Evolutionary conservation across 2,113 vertebrate genomes (phyloP).

Genomic region (Pseudolaguvia tuberculata): DNA sequence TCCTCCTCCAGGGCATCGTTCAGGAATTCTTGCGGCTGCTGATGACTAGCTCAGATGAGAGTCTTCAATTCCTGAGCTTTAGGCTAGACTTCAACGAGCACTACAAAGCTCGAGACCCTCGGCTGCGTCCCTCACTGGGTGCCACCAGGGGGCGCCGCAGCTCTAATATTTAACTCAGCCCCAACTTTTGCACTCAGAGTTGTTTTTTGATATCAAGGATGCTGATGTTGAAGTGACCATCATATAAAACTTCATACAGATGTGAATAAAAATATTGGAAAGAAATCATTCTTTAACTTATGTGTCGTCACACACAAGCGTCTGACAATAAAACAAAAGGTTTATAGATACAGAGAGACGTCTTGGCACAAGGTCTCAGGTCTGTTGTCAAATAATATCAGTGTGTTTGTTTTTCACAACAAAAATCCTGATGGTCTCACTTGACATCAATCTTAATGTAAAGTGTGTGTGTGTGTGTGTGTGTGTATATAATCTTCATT

Average conservation of each 20-base stretch:
- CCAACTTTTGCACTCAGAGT: background rate
- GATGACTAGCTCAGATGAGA: constrained; percentile 85
- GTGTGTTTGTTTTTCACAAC: constrained; percentile 1
- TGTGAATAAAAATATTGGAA: constrained; percentile 12
- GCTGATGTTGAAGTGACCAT: background rate
- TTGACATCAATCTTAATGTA: constrained; percentile 2
- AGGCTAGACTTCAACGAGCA: constrained; percentile 94
- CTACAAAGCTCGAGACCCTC: constrained; percentile 85
- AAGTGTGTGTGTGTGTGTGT: constrained; percentile 10
- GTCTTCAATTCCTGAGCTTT: constrained; percentile 92
- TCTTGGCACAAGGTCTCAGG: constrained; percentile 36
- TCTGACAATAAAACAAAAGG: background rate
- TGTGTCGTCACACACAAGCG: constrained; percentile 25
- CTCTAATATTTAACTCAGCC: constrained; percentile 74
- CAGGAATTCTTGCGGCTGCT: constrained; percentile 93
- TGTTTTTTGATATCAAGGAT: background rate
- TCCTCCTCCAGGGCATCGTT: constrained; percentile 79
- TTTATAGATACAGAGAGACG: constrained; percentile 24
- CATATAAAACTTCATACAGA: constrained; percentile 16
- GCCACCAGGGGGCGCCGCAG: constrained; percentile 75
- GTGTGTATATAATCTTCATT: background rate
- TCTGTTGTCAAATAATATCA: constrained; percentile 6
- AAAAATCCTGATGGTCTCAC: background rate
- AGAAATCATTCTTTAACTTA: constrained; percentile 2
- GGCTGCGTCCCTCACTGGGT: constrained; percentile 80